Conservation (phyloP, 1,140 invertebrate species). For the Antheraea mylitta region DNA sequence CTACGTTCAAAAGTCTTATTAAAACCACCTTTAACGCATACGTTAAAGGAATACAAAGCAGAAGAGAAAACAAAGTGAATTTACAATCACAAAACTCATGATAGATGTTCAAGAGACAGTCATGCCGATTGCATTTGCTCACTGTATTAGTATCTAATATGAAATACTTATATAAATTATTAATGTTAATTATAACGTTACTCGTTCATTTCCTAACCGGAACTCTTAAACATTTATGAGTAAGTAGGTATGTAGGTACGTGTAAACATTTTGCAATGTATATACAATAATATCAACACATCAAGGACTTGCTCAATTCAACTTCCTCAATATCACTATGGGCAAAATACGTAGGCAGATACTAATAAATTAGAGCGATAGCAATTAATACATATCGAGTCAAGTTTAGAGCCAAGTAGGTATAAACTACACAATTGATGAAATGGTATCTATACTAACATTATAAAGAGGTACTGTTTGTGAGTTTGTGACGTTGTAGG, state of each 20-base stretch:
- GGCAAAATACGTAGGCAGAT: neutral
- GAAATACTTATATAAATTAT: conserved; percentile 1
- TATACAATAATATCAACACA: conserved; percentile 13
- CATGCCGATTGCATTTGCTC: neutral
- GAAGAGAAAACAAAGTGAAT: neutral
- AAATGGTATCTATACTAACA: too few relatives aligned
- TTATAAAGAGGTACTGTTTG: too few relatives aligned
- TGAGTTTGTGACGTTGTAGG: too few relatives aligned
- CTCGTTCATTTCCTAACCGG: conserved; percentile 8
- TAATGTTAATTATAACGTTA: neutral
- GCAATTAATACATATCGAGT: neutral
- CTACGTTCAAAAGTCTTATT: too few relatives aligned
- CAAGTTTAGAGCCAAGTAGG: neutral
- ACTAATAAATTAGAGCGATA: neutral
- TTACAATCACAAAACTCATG: neutral
- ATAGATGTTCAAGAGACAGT: neutral
- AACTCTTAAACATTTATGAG: conserved; percentile 3
- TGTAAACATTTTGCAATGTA: conserved; percentile 19
- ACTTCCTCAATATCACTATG: conserved; percentile 21
- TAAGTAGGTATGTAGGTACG: neutral
- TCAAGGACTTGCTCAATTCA: conserved; percentile 20
- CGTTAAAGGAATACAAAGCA: too few relatives aligned
- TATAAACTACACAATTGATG: neutral
- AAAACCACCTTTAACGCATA: too few relatives aligned
- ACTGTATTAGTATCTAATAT: neutral